Base-by-base conservation (phyloP, 2,888 invertebrate species). In the Cyaniris semiargus region DNA sequence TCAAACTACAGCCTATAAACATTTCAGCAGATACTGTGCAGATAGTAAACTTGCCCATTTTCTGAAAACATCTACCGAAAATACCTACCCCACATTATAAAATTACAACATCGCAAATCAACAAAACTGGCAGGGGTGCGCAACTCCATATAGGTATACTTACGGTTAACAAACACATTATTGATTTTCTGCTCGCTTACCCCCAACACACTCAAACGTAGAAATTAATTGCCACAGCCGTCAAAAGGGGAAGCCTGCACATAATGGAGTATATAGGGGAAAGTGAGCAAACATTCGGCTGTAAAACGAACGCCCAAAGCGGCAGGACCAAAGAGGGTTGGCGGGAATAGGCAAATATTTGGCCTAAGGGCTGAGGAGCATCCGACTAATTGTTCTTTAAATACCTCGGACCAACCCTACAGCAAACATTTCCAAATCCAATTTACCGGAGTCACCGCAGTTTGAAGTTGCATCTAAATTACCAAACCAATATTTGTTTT, bases 321-420 rank as follows among this genome's bases (percentile, higher is more conserved):
- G 89, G 89, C 87, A 85, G 86, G 86, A 82, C 86, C 85, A 86
- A 85, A 87, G 89, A 91, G 92, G 92, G 92, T 91, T 92, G 92
- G 93, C 92, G 92, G 93, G 89, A 93, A 93, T 86, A 88, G 89
- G 86, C 92, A 91, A 93, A 93, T 92, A 93, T 93, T 93, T 92
- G 89, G 85, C 89, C 86, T 83, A 84, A 89, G 91, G 91, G 91
- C 89, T 89, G 90, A 87, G 87, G 89, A 89, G 91, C 91, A 89
- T 87, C 89, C 91, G 90, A 90, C 93, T 93, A 93, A 93, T 93
- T 93, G 93, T 90, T 92, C 91, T 93, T 92, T 93, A 93, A 93
- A 93, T 92, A 93, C 89, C 90, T 86, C 88, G 83, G 85, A 85
- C 90, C 89, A 88, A 89, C 91, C 91, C 90, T 89, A 86, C 82